phyloP scores from a whole-genome alignment of 2,113 vertebrate species.

The Gobius niger region DNA sequence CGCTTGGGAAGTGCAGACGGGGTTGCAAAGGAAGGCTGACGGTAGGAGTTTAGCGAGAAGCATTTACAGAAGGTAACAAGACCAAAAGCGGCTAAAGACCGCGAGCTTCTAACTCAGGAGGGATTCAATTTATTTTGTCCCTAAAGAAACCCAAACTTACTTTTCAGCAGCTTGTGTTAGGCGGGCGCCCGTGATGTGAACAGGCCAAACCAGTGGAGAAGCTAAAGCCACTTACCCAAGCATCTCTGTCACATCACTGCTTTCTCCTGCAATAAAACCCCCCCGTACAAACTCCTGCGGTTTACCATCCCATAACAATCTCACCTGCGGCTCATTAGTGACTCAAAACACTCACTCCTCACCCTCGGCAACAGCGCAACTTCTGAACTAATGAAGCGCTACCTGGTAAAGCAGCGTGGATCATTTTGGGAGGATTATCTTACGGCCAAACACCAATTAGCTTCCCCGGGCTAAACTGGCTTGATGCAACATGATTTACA shows the following conservation, averaged over 20 bases:
- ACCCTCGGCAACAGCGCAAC: background rate
- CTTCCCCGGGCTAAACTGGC: background rate
- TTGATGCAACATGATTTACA: conserved; percentile 8
- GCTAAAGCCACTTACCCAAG: conserved; percentile 1
- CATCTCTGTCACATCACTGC: conserved; percentile 5
- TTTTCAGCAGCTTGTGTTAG: conserved; percentile 4
- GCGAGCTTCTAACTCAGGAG: conserved; percentile 14
- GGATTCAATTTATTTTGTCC: conserved; percentile 22
- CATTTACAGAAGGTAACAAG: conserved; percentile 18
- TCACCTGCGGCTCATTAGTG: conserved; percentile 9
- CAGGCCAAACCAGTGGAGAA: background rate
- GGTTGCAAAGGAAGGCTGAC: conserved; percentile 5
- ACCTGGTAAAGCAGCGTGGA: background rate
- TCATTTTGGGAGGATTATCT: conserved; percentile 10
- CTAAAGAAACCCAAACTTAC: conserved; percentile 3
- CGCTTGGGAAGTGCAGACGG: conserved; percentile 14
- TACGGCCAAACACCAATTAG: conserved; percentile 9
- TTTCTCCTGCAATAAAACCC: background rate
- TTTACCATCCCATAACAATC: background rate
- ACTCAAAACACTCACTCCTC: background rate
- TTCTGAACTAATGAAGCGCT: conserved; percentile 6
- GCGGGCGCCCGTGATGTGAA: background rate
- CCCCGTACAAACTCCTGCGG: background rate
- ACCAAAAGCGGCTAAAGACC: conserved; percentile 5
- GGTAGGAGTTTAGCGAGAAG: conserved; percentile 2